Evolutionary conservation across 23 tunicate genomes (phyloP).

Genomic region (Aplidium turbinatum): DNA sequence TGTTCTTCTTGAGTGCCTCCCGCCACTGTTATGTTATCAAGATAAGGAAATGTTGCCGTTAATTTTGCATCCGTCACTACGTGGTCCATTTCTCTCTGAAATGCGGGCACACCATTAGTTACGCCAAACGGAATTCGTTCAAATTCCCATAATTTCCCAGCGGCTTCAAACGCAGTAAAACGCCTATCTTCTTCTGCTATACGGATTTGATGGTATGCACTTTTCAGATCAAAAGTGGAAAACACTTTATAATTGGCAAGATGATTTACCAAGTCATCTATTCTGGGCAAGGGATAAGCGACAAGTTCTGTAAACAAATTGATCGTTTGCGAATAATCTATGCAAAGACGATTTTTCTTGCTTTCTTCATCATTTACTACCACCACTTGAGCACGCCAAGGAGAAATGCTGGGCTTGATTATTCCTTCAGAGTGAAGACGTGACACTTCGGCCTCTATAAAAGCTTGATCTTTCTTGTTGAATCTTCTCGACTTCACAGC

Average conservation of each 20-base stretch:
- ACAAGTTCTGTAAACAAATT: slow-evolving; percentile 10
- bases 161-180: slow-evolving; percentile 24
- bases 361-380: background rate
- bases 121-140: slow-evolving; percentile 30
- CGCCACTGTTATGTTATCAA: slow-evolving; percentile 31
- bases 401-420: slow-evolving; percentile 19
- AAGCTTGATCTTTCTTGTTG: too few relatives aligned
- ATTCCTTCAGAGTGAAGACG: background rate
- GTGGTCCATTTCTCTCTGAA: slow-evolving; percentile 18
- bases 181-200: background rate
- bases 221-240: slow-evolving; percentile 16
- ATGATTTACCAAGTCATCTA: background rate
- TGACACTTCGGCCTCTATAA: too few relatives aligned
- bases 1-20: slow-evolving; percentile 33
- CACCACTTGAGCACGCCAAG: slow-evolving; percentile 32
- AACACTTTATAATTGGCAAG: background rate
- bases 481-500: slow-evolving; percentile 14
- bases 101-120: slow-evolving; percentile 21
- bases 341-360: slow-evolving; percentile 3
- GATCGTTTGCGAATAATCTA: slow-evolving; percentile 24
- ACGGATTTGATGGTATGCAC: slow-evolving; percentile 33
- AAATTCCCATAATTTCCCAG: slow-evolving; percentile 29
- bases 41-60: slow-evolving; percentile 19
- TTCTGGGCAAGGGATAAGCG: slow-evolving; percentile 28
- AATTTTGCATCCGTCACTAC: background rate